Evolutionary conservation across 2,888 invertebrate species (phyloP).

Genomic region (Andrena flavipes): DNA sequence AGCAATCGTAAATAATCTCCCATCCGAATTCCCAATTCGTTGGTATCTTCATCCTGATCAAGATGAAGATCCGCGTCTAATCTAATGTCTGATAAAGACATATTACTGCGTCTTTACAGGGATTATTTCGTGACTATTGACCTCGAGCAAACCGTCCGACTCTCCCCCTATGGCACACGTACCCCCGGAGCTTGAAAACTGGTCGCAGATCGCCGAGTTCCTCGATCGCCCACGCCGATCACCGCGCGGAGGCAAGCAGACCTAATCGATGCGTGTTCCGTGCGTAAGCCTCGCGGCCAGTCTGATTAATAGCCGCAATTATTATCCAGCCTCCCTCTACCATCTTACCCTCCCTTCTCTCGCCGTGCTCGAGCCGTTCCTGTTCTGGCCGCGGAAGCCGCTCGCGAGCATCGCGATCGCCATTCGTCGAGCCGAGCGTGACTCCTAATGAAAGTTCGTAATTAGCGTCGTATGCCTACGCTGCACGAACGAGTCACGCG

Average conservation of each 20-base stretch:
- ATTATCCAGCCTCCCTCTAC: conserved; percentile 42
- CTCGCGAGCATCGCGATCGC: conserved; percentile 56
- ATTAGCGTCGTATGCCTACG: conserved; percentile 70
- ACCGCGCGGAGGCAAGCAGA: conserved; percentile 39
- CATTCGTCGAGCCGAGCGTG: conserved; percentile 64
- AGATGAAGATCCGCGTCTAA: too few relatives aligned
- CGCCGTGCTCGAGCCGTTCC: conserved; percentile 19
- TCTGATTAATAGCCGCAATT: conserved; percentile 73
- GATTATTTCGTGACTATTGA: background rate
- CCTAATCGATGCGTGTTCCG: conserved; percentile 70
- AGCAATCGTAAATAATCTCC: conserved; percentile 48
- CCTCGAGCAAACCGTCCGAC: background rate
- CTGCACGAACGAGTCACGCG: conserved; percentile 59
- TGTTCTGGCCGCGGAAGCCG: conserved; percentile 52
- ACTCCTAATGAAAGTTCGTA: conserved; percentile 75
- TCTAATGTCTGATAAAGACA: too few relatives aligned
- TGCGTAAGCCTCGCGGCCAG: conserved; percentile 46
- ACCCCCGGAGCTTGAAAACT: conserved; percentile 32
- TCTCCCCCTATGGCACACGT: background rate
- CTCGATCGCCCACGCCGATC: conserved; percentile 65
- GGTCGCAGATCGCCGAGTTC: conserved; percentile 47
- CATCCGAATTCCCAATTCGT: conserved; percentile 19
- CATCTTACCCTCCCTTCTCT: background rate
- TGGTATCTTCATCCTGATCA: conserved; percentile 40
- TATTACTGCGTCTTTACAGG: background rate